Evolutionary conservation across 2,113 vertebrate species (phyloP), one percentile per base, ranked within the genome.

Genomic region (Psettodes erumei): DNA sequence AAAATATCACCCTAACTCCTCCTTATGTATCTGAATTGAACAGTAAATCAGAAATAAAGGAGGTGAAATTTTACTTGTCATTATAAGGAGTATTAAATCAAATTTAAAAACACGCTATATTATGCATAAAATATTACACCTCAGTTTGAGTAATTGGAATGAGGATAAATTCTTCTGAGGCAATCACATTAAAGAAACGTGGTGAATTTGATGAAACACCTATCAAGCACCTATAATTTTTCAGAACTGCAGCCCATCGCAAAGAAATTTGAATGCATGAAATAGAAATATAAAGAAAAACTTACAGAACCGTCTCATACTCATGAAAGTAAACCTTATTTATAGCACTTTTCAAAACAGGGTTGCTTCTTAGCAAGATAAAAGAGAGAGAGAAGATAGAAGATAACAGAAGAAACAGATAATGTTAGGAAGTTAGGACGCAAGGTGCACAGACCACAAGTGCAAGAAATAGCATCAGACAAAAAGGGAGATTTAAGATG

Each of bases 131-230:
- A 68, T 42, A 77, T 68, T 51, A 27, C 3, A 37, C 4, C 21
- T 4, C 15, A 33, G 33, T 38, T 35, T 61, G n/a, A 51, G 11
- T 77, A 16, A 37, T 7, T 37, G 4, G 35, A 33, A 53, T 5
- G 11, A 27, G 27, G n/a, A 33, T 42, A 7, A 11, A 60, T 76
- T 33, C 54, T 23, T 19, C 33, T 1, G 0, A 21, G 45, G 45
- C 55, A 23, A 62, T 77, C 18, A 38, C 38, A 45, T 28, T 63
- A 53, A 76, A 76, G 40, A 69, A 45, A 69, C 16, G 16, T 32
- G 3, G 27, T 19, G 13, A 35, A 32, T 70, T 71, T 75, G 72
- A 68, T 62, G 48, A 67, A 55, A 79, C 33, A 40, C 35, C 23
- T 33, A 37, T 45, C 48, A 27, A 25, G 59, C 54, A 69, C 15